Conservation (phyloP, 2,797 vertebrate genomes). For the Odontamblyopus rebecca region DNA sequence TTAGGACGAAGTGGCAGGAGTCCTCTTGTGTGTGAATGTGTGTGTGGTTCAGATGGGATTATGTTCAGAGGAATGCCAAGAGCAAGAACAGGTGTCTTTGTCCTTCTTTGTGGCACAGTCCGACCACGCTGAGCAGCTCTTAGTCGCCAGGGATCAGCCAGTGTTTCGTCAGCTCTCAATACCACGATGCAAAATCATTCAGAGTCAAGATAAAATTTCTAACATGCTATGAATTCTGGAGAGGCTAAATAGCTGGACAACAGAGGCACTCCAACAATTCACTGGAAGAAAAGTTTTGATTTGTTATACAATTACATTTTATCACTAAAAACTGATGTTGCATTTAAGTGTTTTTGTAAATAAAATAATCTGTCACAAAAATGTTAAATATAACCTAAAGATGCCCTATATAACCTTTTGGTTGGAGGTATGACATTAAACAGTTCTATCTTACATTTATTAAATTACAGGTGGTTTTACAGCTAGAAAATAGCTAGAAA, state of each 20-base stretch:
- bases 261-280: background rate
- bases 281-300: background rate
- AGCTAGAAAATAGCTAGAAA: no score
- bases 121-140: slow-evolving; percentile 49
- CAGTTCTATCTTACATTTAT: no score
- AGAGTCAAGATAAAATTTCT: background rate
- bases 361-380: no score
- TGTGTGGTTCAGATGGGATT: slow-evolving; percentile 46
- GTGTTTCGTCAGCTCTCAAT: slow-evolving; percentile 37
- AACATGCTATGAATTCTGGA: background rate
- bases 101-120: slow-evolving; percentile 55
- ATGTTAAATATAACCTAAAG: no score
- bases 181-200: slow-evolving; percentile 43
- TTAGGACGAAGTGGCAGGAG: slow-evolving; percentile 8
- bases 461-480: no score
- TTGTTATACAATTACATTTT: background rate
- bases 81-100: slow-evolving; percentile 75
- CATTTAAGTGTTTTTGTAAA: no score
- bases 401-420: no score
- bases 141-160: slow-evolving; percentile 56
- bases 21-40: slow-evolving; percentile 19
- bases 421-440: no score
- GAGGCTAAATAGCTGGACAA: background rate
- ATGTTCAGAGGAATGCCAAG: slow-evolving; percentile 67
- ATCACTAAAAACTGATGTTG: background rate